These are phyloP conservation scores for Eolophus roseicapilla DNA, from an alignment of 2,113 vertebrate genomes.

Conservation along the genomic window DNA sequence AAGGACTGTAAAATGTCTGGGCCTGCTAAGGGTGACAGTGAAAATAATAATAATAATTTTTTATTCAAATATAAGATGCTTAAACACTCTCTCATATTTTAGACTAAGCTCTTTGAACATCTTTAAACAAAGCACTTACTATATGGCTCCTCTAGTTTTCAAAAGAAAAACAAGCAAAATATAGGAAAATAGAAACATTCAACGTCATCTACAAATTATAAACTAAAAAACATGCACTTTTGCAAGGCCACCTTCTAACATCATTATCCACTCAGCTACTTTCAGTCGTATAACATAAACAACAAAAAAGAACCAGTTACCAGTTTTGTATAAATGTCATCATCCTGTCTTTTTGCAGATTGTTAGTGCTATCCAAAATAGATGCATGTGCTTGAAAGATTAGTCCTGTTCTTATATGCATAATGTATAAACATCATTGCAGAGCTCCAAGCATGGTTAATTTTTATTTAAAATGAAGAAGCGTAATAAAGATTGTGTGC, in stretches of 20 bases:
- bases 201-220: background rate
- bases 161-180: background rate
- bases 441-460: slow-evolving; percentile 48
- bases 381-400: slow-evolving; percentile 29
- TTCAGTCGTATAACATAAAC: background rate
- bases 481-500: slow-evolving; percentile 47
- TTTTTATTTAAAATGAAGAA: slow-evolving; percentile 68
- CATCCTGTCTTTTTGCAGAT: slow-evolving; percentile 61
- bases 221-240: background rate
- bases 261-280: background rate
- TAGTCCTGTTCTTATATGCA: slow-evolving; percentile 44
- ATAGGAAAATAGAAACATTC: background rate
- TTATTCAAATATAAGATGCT: background rate
- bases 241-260: background rate
- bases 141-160: background rate
- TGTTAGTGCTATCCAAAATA: slow-evolving; percentile 43
- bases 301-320: background rate
- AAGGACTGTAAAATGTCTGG: background rate
- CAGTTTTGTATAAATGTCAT: background rate
- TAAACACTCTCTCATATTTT: background rate
- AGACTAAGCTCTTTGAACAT: background rate
- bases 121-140: background rate
- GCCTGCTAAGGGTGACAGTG: background rate
- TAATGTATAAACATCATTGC: slow-evolving; percentile 43
- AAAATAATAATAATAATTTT: background rate